These are phyloP conservation scores for Guaruba guarouba DNA, from an alignment of 2,113 vertebrate species.

Conservation along the genomic window DNA sequence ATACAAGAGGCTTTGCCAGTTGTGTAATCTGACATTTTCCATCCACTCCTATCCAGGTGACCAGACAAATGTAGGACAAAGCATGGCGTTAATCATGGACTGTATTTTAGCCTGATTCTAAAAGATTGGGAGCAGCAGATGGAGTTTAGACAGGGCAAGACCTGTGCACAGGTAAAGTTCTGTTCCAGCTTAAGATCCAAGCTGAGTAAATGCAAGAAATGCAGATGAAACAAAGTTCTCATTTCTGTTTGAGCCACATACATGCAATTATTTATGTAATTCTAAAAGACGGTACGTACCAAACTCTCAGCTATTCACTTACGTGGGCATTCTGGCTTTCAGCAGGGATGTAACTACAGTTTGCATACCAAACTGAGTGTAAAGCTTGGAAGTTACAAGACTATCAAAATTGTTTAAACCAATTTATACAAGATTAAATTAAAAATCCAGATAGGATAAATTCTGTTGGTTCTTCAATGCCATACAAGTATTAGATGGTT, in stretches of 20 bases:
- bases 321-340: background rate
- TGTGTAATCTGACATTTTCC: background rate
- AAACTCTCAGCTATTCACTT: background rate
- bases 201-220: background rate
- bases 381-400: background rate
- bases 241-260: background rate
- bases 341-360: background rate
- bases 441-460: conserved; percentile 61
- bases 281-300: background rate
- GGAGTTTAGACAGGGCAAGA: background rate
- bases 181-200: background rate
- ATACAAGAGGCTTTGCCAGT: background rate
- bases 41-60: background rate
- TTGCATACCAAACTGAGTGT: background rate
- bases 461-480: conserved; percentile 42
- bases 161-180: background rate
- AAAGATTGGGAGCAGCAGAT: background rate
- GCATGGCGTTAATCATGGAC: accelerated
- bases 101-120: background rate
- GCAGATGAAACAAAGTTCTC: background rate
- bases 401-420: conserved; percentile 34
- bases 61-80: background rate
- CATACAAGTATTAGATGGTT: conserved; percentile 59
- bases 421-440: conserved; percentile 55
- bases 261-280: background rate